Base-by-base conservation (phyloP, 1,140 invertebrate species). In the Procambarus virginalis region DNA sequence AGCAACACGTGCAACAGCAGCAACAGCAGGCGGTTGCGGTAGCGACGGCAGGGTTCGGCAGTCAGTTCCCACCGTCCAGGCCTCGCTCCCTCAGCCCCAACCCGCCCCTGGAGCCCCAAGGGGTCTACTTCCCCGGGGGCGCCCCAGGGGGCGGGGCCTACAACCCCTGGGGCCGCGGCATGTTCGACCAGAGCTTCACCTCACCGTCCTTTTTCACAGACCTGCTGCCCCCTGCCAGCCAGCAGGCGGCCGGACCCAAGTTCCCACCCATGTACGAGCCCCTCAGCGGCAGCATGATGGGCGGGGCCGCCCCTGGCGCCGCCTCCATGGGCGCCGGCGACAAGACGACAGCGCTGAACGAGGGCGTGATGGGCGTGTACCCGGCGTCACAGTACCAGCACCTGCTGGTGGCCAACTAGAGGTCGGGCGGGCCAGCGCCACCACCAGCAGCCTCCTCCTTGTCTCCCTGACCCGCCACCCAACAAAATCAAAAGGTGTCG, bases 331-430 rank as follows among this genome's bases (percentile, higher is more conserved):
- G 86, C 76, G 79, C 84, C 17, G 87, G 80, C 58, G 90, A 91
- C 22, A 83, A 90, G 60, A 73, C 89, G 55, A 70, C 84, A 80
- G 82, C 91, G 76, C 93, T 96, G 80, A 95, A 95, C 92, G 95
- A 95, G 91, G 95, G 94, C 49, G 93, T 96, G 76, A 95, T 95
- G 84, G 94, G 95, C 22, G 94, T 95, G 17, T 96, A 96, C 90
- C 94, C 95, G 60, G 95, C 95, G 84, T 95, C 95, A 92, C 96
- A 96, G 92, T 96, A 96, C 93, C 96, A 97, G 93, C 97, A 97
- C 93, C 95, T 97, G 64, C 94, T 97, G 84, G 95, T 97, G 92
- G 97, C 97, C 93, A 97, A 97, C 94, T 97, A 95, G 73, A 89
- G 85, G 90, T 78, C 20, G 81, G 88, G 88, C 91, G 75, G 80